phyloP scores from a whole-genome alignment of 2,888 invertebrate species.

The Chydorus sphaericus region DNA sequence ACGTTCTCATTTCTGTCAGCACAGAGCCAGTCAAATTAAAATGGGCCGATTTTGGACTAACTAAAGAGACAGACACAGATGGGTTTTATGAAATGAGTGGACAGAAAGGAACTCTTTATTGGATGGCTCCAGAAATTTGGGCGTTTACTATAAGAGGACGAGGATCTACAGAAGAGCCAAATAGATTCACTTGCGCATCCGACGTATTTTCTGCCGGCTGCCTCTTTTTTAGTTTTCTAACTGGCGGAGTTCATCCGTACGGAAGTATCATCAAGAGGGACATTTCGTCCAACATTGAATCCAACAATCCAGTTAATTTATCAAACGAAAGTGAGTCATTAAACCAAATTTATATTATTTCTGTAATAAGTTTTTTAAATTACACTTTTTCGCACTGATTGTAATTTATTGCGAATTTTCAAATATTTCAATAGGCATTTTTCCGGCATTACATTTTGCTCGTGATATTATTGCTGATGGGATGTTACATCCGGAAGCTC shows the following conservation, averaged over 20 bases:
- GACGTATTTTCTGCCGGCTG: neutral
- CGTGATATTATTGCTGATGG: neutral
- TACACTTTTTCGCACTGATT: too few species aligned
- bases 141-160: too few species aligned
- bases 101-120: too few species aligned
- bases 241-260: neutral
- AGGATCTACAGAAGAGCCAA: too few species aligned
- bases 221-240: neutral
- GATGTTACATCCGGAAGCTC: neutral
- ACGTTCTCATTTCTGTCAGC: neutral
- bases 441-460: neutral
- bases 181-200: neutral
- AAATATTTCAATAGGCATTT: too few species aligned
- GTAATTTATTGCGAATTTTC: too few species aligned
- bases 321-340: neutral
- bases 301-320: neutral
- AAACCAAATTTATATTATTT: neutral
- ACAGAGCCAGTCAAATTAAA: neutral
- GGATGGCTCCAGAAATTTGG: neutral
- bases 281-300: neutral
- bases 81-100: too few species aligned
- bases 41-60: conserved; percentile 6
- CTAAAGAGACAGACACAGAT: too few species aligned
- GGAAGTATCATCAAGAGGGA: too few species aligned
- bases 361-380: neutral